Evolutionary conservation across 2,888 invertebrate genomes (phyloP).

Genomic region (Lordiphosa fenestrarum): DNA sequence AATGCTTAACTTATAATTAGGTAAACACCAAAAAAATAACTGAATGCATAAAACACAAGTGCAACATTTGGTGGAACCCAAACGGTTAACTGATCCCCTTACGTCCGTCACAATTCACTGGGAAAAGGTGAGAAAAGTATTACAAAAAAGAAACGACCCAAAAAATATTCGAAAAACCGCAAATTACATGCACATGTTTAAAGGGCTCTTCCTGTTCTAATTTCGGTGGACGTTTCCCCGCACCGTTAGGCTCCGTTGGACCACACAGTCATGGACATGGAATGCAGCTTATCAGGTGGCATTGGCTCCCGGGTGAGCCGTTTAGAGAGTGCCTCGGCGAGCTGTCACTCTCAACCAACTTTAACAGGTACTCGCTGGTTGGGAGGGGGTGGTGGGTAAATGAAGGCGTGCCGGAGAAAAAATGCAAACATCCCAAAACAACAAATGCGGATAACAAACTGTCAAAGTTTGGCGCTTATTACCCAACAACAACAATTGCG

Average conservation of each 20-base stretch:
- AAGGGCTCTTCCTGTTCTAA: conserved; percentile 38
- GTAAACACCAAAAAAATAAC: conserved; percentile 7
- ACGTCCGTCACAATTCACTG: conserved; percentile 19
- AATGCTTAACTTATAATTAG: conserved; percentile 28
- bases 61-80: conserved; percentile 14
- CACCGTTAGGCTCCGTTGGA: conserved; percentile 10
- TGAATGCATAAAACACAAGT: conserved; percentile 40
- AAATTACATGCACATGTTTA: conserved; percentile 63
- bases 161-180: conserved; percentile 43
- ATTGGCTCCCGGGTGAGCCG: conserved; percentile 46
- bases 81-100: conserved; percentile 11
- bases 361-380: conserved; percentile 24
- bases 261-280: conserved; percentile 23
- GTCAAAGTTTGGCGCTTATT: conserved; percentile 75
- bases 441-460: conserved; percentile 77
- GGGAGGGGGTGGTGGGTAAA: conserved; percentile 9
- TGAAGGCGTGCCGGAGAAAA: conserved; percentile 17
- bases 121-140: conserved; percentile 69
- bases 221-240: conserved; percentile 25
- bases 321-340: conserved; percentile 44
- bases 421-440: conserved; percentile 41
- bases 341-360: conserved; percentile 47
- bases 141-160: conserved; percentile 23
- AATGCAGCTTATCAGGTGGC: conserved; percentile 47
- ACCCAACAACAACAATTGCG: conserved; percentile 48